Evolutionary conservation across 92 coral and sea anemone genomes (phyloP), one percentile per base, ranked within the genome.

Genomic region (Isaurus tuberculatus): DNA sequence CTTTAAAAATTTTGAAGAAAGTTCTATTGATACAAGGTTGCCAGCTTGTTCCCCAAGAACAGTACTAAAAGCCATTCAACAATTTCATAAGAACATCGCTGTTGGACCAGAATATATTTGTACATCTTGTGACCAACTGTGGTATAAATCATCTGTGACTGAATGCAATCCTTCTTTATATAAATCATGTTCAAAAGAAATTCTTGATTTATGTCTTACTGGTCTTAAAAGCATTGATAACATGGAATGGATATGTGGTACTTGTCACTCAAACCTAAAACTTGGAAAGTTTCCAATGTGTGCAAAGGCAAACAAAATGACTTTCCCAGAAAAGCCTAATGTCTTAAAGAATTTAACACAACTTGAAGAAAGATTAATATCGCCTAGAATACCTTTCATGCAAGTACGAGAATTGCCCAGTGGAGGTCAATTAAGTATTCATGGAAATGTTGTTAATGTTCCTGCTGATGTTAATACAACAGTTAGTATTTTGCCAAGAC

Each of bases 61-160:
- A n/a, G 48, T 82, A 29, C 33, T 28, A 23, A 61, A 82, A 23
- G 79, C 86, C 36, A 82, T 69, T 80, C 73, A 80, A 80, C 29
- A 58, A 80, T 80, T 80, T 44, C 43, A 65, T 63, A 23, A 27
- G 34, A 79, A 75, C 67, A 40, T 75, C 34, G 49, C 75, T 65
- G 61, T 70, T 57, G 83, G 74, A 17, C 88, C 83, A 28, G 88
- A 73, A 73, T 84, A 84, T 71, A 44, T 84, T 73, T 84, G 75
- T 61, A 73, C 88, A 23, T 84, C 83, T 84, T 84, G 88, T 73
- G 73, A 84, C 25, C 83, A 84, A 48, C 32, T 84, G 63, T 84
- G 88, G 88, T 84, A 84, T 57, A 73, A 65, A 64, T 84, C 82
- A 22, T 84, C 83, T 34, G 80, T 83, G 26, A 83, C 31, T 31